A percentile compares a stretch with the other conserved stretches of the same genome.
Conservation (phyloP, 2,888 invertebrate genomes). For the Philonicus albiceps region DNA sequence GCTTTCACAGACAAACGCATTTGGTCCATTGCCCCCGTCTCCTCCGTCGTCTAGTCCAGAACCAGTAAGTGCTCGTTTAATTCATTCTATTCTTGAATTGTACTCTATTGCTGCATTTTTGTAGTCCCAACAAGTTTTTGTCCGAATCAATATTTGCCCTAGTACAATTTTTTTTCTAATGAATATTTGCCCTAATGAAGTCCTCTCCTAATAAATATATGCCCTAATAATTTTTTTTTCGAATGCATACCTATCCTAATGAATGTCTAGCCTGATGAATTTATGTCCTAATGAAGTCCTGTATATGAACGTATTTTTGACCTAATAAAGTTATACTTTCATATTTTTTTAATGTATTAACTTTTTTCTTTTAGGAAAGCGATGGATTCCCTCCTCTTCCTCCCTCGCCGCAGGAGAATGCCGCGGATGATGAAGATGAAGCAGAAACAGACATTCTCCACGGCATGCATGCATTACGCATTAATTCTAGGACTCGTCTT, state of each 20-base stretch:
- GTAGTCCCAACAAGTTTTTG: background rate
- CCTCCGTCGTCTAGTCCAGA: conserved; percentile 58
- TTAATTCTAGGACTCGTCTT: conserved; percentile 51
- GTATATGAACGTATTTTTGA: no score
- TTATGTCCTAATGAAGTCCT: no score
- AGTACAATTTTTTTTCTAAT: background rate
- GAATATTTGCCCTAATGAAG: no score
- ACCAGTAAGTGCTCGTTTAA: conserved; percentile 48
- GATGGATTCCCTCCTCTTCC: conserved; percentile 79
- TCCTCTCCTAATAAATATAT: no score
- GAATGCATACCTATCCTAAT: no score
- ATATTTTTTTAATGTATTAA: no score
- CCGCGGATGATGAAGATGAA: conserved; percentile 64
- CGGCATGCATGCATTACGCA: conserved; percentile 48
- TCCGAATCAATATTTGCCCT: no score
- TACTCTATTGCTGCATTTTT: background rate
- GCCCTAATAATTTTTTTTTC: no score
- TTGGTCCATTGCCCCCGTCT: conserved; percentile 63
- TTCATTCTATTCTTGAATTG: background rate
- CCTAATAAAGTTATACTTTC: background rate
- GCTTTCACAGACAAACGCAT: conserved; percentile 58
- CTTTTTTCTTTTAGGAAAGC: conserved; percentile 50
- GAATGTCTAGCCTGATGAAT: no score
- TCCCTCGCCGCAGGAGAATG: conserved; percentile 78
- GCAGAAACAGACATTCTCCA: conserved; percentile 49